phyloP scores from a whole-genome alignment of 2,888 invertebrate genomes.

The Chironomus tentans region DNA sequence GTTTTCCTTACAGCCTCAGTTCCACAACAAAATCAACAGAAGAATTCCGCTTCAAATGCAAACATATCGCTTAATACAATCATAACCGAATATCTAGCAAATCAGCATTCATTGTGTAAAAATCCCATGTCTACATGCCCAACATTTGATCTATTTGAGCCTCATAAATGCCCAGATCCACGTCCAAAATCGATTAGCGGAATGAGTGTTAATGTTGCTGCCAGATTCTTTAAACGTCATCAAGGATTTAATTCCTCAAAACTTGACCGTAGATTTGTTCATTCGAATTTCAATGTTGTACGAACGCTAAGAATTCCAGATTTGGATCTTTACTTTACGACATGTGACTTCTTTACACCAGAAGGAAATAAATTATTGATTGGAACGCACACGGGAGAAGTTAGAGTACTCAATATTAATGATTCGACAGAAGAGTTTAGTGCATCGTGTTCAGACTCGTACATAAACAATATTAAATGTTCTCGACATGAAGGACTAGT shows the following conservation, averaged over 20 bases:
- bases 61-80: slow-evolving; percentile 77
- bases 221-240: slow-evolving; percentile 50
- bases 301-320: slow-evolving; percentile 61
- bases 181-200: slow-evolving; percentile 41
- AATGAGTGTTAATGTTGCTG: slow-evolving; percentile 51
- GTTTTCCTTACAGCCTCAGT: slow-evolving; percentile 27
- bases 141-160: slow-evolving; percentile 88
- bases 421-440: slow-evolving; percentile 72
- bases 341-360: slow-evolving; percentile 57
- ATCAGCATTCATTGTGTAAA: slow-evolving; percentile 96
- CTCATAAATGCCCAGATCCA: slow-evolving; percentile 93
- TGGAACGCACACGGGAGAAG: slow-evolving; percentile 85
- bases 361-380: slow-evolving; percentile 62
- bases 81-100: slow-evolving; percentile 91
- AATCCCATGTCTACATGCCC: slow-evolving; percentile 97
- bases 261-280: slow-evolving; percentile 72
- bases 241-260: slow-evolving; percentile 51
- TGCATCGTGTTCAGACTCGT: slow-evolving; percentile 76
- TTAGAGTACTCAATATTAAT: slow-evolving; percentile 77
- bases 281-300: slow-evolving; percentile 70
- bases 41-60: slow-evolving; percentile 35
- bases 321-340: slow-evolving; percentile 66
- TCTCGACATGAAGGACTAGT: slow-evolving; percentile 67
- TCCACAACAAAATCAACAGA: slow-evolving; percentile 26
- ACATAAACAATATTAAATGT: slow-evolving; percentile 70